phyloP scores from a whole-genome alignment of 2,113 vertebrate species.

The Larimichthys polyactis region DNA sequence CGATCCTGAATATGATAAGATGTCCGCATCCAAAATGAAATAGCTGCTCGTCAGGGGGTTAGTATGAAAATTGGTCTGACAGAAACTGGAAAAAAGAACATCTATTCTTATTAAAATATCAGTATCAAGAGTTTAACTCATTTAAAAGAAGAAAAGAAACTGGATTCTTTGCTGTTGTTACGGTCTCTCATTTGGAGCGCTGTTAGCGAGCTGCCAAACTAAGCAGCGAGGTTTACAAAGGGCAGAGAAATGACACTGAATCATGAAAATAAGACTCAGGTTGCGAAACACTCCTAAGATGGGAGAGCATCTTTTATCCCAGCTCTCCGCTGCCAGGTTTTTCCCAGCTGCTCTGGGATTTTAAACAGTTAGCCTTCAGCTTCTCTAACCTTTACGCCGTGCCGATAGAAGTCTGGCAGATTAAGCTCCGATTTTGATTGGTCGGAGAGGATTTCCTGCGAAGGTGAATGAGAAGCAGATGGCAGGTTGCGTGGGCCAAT shows the following conservation, averaged over 20 bases:
- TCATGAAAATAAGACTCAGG: not conserved
- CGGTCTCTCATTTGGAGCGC: not conserved
- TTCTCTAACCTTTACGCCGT: constrained; percentile 56
- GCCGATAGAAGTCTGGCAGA: constrained; percentile 47
- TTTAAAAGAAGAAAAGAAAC: not conserved
- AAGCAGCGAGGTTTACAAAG: constrained; percentile 3
- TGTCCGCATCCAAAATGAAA: constrained; percentile 37
- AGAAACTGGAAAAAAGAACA: constrained; percentile 4
- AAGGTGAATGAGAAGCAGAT: constrained; percentile 77
- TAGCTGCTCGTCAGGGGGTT: constrained; percentile 7
- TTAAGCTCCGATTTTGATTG: constrained; percentile 69
- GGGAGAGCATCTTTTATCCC: constrained; percentile 36
- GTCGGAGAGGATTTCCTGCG: constrained; percentile 66
- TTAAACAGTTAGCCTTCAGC: constrained; percentile 48
- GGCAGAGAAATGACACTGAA: not conserved
- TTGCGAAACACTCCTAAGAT: not conserved
- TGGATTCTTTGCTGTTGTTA: too few relatives aligned
- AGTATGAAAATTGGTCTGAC: constrained; percentile 21
- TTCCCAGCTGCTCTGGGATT: constrained; percentile 54
- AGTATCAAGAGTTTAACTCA: not conserved
- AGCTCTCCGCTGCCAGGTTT: constrained; percentile 29
- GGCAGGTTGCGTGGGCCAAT: constrained; percentile 53
- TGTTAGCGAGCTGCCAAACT: not conserved
- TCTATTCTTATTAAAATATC: not conserved
- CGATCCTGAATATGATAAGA: constrained; percentile 26